A percentile compares a stretch with the other conserved stretches of the same genome.
Conservation (phyloP, 2,113 vertebrate genomes). For the Diadophis punctatus region DNA sequence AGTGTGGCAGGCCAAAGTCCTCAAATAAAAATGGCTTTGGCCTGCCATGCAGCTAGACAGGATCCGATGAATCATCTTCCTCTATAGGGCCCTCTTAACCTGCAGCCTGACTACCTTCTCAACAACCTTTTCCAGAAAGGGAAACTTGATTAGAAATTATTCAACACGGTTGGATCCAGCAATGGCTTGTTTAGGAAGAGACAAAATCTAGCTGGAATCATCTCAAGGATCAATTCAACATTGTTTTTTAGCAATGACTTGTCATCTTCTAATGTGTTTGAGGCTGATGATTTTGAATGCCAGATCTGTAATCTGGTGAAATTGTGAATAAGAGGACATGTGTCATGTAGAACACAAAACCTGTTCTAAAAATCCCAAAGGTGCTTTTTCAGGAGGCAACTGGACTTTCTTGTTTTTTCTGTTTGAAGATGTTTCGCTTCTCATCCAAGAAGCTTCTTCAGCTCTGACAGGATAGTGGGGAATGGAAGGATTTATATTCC, state of each 20-base stretch:
- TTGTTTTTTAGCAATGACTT: not conserved
- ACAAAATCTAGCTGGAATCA: not conserved
- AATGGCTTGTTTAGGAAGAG: not conserved
- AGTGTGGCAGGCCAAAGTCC: too few species aligned
- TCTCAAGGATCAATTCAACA: not conserved
- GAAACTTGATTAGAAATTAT: not conserved
- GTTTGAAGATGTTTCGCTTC: too few species aligned
- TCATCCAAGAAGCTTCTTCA: too few species aligned
- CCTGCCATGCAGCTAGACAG: not conserved
- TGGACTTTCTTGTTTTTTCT: too few species aligned
- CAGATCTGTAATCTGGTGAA: not conserved
- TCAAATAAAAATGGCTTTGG: too few species aligned
- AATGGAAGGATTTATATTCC: too few species aligned
- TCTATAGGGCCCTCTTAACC: not conserved
- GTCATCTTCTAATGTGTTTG: not conserved
- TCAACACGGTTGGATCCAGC: not conserved
- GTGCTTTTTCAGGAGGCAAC: too few species aligned
- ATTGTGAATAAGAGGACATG: not conserved
- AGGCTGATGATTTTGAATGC: not conserved
- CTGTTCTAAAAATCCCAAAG: too few species aligned
- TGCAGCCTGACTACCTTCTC: not conserved
- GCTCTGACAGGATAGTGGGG: too few species aligned
- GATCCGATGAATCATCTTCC: not conserved
- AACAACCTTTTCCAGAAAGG: not conserved
- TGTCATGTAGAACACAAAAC: not conserved